These are phyloP conservation scores for Pseudococcus longispinus DNA, from an alignment of 2,888 invertebrate genomes.

Conservation along the genomic window DNA sequence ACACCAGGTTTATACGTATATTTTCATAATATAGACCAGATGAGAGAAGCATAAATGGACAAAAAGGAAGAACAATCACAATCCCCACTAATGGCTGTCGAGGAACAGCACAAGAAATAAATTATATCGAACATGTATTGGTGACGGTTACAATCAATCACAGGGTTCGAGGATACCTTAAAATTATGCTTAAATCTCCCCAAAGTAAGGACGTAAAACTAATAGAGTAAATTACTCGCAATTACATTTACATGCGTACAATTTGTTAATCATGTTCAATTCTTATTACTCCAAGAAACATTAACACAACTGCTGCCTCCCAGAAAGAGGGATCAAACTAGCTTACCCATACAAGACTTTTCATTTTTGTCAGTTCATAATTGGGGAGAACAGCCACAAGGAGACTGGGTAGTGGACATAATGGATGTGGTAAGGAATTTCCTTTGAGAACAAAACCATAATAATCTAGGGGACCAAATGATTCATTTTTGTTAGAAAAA, in stretches of 20 bases:
- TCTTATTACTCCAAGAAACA: slow-evolving; percentile 68
- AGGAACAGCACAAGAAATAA: slow-evolving; percentile 53
- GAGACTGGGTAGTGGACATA: slow-evolving; percentile 68
- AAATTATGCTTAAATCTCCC: slow-evolving; percentile 78
- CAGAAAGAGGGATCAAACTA: slow-evolving; percentile 73
- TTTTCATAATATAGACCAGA: not conserved
- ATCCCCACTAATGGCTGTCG: slow-evolving; percentile 59
- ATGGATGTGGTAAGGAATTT: slow-evolving; percentile 63
- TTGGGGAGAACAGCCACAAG: slow-evolving; percentile 86
- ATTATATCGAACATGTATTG: slow-evolving; percentile 85
- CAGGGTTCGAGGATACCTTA: slow-evolving; percentile 76
- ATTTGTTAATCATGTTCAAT: not conserved
- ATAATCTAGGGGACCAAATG: too few species aligned
- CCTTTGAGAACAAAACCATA: not conserved
- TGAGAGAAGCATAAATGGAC: not conserved
- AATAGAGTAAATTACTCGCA: too few species aligned
- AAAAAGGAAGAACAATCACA: not conserved
- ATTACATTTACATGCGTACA: not conserved
- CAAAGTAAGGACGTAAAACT: slow-evolving; percentile 67
- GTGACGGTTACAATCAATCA: slow-evolving; percentile 74
- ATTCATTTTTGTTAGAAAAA: too few species aligned
- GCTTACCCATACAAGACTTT: slow-evolving; percentile 78
- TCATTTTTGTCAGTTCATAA: slow-evolving; percentile 86
- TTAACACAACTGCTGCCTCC: slow-evolving; percentile 71
- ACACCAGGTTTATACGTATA: not conserved